These are phyloP conservation scores for Emys orbicularis DNA, from an alignment of 2,797 vertebrate species.

Conservation along the genomic window DNA sequence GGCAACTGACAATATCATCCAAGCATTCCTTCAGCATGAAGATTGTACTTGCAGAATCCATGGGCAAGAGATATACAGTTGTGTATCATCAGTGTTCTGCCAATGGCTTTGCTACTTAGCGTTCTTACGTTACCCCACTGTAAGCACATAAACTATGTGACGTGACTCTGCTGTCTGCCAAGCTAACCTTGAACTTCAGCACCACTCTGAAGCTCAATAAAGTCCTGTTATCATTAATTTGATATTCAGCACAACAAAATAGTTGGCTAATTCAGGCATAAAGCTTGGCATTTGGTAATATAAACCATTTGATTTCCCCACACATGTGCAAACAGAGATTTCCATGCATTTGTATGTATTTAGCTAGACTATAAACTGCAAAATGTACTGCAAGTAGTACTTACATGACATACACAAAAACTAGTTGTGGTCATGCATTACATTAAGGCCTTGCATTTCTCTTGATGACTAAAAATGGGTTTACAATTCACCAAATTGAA, in stretches of 20 bases:
- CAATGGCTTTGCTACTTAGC: slow-evolving; percentile 79
- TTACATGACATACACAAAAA: neutral
- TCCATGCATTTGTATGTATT: neutral
- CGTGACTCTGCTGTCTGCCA: slow-evolving; percentile 75
- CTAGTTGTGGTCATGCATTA: neutral
- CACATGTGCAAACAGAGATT: neutral
- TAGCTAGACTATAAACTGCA: neutral
- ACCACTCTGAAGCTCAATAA: slow-evolving; percentile 82
- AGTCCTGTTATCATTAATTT: slow-evolving; percentile 7
- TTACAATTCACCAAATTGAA: neutral
- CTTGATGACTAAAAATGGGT: neutral
- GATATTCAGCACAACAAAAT: neutral
- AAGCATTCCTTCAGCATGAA: neutral
- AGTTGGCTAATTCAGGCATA: neutral
- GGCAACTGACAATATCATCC: neutral
- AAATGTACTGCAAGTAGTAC: neutral
- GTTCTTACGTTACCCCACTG: slow-evolving; percentile 77
- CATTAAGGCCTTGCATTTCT: neutral
- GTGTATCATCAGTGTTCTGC: slow-evolving; percentile 48
- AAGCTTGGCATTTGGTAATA: neutral
- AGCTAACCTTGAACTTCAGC: slow-evolving; percentile 84
- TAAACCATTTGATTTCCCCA: neutral
- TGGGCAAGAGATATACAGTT: neutral
- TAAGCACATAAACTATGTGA: slow-evolving; percentile 75
- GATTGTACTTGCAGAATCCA: neutral